A percentile compares a stretch with the other conserved stretches of the same genome.
These are phyloP conservation scores for Holcopasites calliopsidis DNA, from an alignment of 1,140 invertebrate species.

Conservation along the genomic window DNA sequence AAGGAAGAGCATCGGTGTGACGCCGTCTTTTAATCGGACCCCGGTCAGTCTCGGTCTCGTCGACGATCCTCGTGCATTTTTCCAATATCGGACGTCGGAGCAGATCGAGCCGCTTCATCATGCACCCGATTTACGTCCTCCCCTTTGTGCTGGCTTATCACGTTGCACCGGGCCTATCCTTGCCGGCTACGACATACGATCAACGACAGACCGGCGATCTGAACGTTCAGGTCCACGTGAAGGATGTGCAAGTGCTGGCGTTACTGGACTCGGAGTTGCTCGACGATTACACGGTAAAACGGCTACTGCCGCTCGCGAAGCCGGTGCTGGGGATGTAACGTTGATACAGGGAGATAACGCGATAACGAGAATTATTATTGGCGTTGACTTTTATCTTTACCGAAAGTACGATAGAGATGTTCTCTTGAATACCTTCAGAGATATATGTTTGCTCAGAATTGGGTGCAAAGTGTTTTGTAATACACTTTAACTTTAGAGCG, in stretches of 20 bases:
- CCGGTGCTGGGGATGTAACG: accelerated
- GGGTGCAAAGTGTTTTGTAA: too few relatives aligned
- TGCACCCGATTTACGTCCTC: conserved; percentile 41
- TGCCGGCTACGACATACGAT: conserved; percentile 80
- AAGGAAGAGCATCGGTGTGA: conserved; percentile 25
- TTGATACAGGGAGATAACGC: conserved; percentile 15
- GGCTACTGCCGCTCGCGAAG: not conserved
- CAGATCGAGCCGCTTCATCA: conserved; percentile 14
- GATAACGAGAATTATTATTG: conserved; percentile 20
- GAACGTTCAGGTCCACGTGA: conserved; percentile 88
- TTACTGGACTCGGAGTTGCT: conserved; percentile 81
- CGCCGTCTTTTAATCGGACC: not conserved
- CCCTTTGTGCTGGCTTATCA: conserved; percentile 38
- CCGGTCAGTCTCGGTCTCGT: conserved; percentile 26
- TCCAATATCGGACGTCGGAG: conserved; percentile 16
- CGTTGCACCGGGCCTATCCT: not conserved
- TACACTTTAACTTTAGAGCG: not conserved
- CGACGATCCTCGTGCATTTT: conserved; percentile 45
- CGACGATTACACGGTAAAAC: conserved; percentile 80
- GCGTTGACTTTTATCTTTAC: conserved; percentile 4
- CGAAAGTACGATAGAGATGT: not conserved
- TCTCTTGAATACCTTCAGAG: not conserved
- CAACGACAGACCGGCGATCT: conserved; percentile 88
- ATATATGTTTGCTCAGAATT: not conserved
- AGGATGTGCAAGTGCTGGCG: conserved; percentile 87